Percentiles rank a stretch among this genome's conserved stretches.
Evolutionary conservation across 2,888 invertebrate species (phyloP).

Genomic region (Atherix ibis): DNA sequence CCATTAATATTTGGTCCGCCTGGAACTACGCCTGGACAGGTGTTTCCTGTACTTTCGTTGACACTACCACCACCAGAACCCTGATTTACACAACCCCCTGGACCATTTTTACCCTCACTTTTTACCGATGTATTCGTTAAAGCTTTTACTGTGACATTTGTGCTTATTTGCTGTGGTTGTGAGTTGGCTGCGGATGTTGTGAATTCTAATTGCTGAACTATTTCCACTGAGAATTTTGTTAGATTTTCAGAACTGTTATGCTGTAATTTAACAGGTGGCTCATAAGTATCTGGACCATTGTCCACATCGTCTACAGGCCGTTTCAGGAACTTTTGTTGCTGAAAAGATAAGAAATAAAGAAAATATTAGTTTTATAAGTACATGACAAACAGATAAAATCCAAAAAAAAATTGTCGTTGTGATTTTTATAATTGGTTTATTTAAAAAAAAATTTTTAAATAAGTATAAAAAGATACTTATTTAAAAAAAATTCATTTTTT

Average conservation of each 20-base stretch:
- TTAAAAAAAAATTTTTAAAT: too few species aligned
- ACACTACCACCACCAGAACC: slow-evolving; percentile 7
- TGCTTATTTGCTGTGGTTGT: slow-evolving; percentile 78
- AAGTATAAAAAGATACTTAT: too few species aligned
- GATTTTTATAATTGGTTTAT: neutral
- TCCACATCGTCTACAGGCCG: slow-evolving; percentile 49
- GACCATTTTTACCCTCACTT: slow-evolving; percentile 24
- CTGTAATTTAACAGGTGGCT: slow-evolving; percentile 62
- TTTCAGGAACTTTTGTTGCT: slow-evolving; percentile 77
- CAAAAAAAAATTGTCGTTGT: slow-evolving; percentile 4
- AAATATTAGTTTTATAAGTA: too few species aligned
- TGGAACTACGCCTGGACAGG: slow-evolving; percentile 9
- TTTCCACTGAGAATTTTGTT: slow-evolving; percentile 80
- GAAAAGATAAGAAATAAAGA: slow-evolving; percentile 20
- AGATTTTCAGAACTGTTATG: slow-evolving; percentile 38
- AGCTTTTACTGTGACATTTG: slow-evolving; percentile 81
- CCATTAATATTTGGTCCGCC: slow-evolving; percentile 6
- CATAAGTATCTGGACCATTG: slow-evolving; percentile 35
- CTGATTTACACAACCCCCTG: slow-evolving; percentile 17
- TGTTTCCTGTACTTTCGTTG: slow-evolving; percentile 4
- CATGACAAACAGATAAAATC: neutral
- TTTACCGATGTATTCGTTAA: slow-evolving; percentile 45
- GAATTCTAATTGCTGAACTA: slow-evolving; percentile 81
- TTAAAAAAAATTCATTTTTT: too few species aligned
- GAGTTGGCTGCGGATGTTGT: slow-evolving; percentile 75